phyloP scores from a whole-genome alignment of 2,888 invertebrate genomes.

The Conops quadrifasciatus region DNA sequence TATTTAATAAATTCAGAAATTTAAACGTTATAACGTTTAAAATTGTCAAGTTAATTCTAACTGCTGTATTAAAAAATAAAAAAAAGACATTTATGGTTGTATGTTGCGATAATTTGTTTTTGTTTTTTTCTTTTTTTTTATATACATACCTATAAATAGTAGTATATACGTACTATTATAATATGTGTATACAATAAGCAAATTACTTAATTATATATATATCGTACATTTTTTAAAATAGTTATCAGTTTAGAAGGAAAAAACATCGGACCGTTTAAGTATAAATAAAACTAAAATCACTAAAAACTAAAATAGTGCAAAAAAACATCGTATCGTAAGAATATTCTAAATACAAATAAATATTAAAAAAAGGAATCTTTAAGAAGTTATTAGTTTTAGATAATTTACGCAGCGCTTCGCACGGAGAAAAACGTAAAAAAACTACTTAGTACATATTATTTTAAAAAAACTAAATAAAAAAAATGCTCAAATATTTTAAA shows the following conservation, averaged over 20 bases:
- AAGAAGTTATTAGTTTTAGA: no score
- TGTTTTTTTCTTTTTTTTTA: slow-evolving; percentile 40
- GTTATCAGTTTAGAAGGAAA: slow-evolving; percentile 31
- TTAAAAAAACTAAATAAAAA: no score
- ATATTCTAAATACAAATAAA: slow-evolving; percentile 33
- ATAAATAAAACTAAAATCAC: slow-evolving; percentile 15
- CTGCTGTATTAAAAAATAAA: slow-evolving; percentile 24
- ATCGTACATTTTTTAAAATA: slow-evolving; percentile 36
- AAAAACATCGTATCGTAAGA: slow-evolving; percentile 8
- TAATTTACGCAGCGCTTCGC: neutral
- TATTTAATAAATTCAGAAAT: slow-evolving; percentile 35
- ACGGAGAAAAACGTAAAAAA: no score
- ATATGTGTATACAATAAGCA: slow-evolving; percentile 8
- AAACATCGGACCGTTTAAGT: neutral
- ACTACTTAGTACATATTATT: no score
- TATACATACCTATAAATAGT: neutral
- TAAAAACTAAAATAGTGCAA: slow-evolving; percentile 11
- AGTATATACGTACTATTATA: neutral
- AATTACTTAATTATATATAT: slow-evolving; percentile 35
- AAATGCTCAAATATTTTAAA: no score
- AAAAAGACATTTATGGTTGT: slow-evolving; percentile 46
- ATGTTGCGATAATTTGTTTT: slow-evolving; percentile 48
- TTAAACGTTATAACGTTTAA: slow-evolving; percentile 20
- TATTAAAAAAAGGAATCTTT: slow-evolving; percentile 12
- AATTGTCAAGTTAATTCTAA: slow-evolving; percentile 3